phyloP scores from a whole-genome alignment of 2,797 vertebrate species.

The Ctenopoma multispine region DNA sequence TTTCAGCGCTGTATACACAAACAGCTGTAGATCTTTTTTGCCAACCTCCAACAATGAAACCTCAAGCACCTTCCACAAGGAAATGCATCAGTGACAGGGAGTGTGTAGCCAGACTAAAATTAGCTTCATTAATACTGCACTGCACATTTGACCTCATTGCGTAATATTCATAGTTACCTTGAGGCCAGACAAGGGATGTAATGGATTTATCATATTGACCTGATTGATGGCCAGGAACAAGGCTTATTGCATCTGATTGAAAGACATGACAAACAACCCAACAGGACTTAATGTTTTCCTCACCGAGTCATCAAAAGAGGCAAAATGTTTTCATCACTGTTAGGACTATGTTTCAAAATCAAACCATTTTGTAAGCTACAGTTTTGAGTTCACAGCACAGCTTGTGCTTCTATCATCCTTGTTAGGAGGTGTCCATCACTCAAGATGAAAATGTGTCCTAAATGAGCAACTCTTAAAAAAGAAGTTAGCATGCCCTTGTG shows the following conservation, averaged over 20 bases:
- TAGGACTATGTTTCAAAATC: conserved; percentile 16
- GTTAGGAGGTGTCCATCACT: conserved; percentile 26
- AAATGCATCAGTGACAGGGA: conserved; percentile 45
- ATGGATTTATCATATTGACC: conserved; percentile 64
- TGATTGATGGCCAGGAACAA: conserved; percentile 46
- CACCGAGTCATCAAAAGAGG: not conserved
- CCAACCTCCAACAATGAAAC: conserved; percentile 34
- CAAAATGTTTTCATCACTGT: conserved; percentile 3
- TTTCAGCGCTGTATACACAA: conserved; percentile 13
- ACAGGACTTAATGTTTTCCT: not conserved
- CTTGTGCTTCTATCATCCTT: conserved; percentile 10
- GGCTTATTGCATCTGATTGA: conserved; percentile 17
- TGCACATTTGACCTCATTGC: conserved; percentile 67
- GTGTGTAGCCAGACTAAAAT: conserved; percentile 56
- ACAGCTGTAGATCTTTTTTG: conserved; percentile 13
- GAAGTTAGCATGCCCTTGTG: conserved; percentile 24
- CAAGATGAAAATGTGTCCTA: conserved; percentile 13
- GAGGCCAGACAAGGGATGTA: conserved; percentile 39
- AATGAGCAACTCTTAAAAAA: conserved; percentile 38
- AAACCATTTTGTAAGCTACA: not conserved
- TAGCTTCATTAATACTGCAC: conserved; percentile 61
- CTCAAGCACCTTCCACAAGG: conserved; percentile 42
- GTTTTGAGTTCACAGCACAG: conserved; percentile 1
- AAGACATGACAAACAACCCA: conserved; percentile 22
- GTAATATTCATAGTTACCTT: conserved; percentile 59